These are phyloP conservation scores for Gastrophysa polygoni DNA, from an alignment of 2,888 invertebrate genomes.

Conservation along the genomic window DNA sequence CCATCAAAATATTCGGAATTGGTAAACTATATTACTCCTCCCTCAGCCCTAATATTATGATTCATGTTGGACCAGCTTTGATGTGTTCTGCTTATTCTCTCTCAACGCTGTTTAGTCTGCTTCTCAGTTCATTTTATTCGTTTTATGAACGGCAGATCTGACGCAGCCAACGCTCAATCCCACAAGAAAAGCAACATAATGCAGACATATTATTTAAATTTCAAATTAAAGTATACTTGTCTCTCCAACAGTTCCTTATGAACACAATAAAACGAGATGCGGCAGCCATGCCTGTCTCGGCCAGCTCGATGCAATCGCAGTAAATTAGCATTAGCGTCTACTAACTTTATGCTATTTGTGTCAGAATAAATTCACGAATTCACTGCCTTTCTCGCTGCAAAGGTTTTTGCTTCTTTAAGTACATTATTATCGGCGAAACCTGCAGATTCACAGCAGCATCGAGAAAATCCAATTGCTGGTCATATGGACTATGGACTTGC, in stretches of 20 bases:
- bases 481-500: too few relatives aligned
- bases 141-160: not conserved
- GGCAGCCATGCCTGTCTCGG: slow-evolving; percentile 41
- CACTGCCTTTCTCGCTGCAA: slow-evolving; percentile 27
- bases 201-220: slow-evolving; percentile 57
- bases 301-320: slow-evolving; percentile 56
- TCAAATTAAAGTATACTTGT: slow-evolving; percentile 56
- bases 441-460: not conserved
- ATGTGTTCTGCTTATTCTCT: too few relatives aligned
- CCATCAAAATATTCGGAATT: too few relatives aligned
- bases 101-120: not conserved
- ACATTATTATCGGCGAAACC: slow-evolving; percentile 15
- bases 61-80: too few relatives aligned
- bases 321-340: slow-evolving; percentile 59
- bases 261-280: slow-evolving; percentile 53
- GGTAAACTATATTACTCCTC: too few relatives aligned
- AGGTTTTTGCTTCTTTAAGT: slow-evolving; percentile 33
- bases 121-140: not conserved
- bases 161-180: slow-evolving; percentile 41
- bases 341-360: slow-evolving; percentile 58
- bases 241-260: slow-evolving; percentile 49
- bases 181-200: slow-evolving; percentile 50
- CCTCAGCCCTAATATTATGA: too few relatives aligned
- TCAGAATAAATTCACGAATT: slow-evolving; percentile 56
- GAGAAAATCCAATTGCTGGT: slow-evolving; percentile 1